Conservation (phyloP, 1,140 invertebrate genomes). For the Cydia fagiglandana region DNA sequence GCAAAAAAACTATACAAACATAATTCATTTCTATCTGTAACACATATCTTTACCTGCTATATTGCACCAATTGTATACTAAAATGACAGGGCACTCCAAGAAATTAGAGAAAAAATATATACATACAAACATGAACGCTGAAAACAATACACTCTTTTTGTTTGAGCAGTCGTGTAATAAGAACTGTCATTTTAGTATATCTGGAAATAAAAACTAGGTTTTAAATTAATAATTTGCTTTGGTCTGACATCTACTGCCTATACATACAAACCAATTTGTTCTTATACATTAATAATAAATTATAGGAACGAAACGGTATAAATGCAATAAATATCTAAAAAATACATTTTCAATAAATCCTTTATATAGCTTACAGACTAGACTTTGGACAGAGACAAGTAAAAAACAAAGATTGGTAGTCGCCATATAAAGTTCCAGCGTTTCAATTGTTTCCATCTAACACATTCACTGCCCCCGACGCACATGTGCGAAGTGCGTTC, state of each 20-base stretch:
- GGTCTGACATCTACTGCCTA: background rate
- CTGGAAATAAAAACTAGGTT: conserved; percentile 7
- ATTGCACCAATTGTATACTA: too few relatives aligned
- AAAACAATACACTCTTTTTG: too few relatives aligned
- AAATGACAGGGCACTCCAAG: too few relatives aligned
- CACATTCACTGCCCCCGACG: too few relatives aligned
- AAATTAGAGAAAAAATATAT: too few relatives aligned
- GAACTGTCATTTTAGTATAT: too few relatives aligned
- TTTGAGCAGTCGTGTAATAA: too few relatives aligned
- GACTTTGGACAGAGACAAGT: background rate
- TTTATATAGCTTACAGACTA: conserved; percentile 14
- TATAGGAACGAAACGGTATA: background rate
- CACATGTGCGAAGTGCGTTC: too few relatives aligned
- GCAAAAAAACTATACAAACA: too few relatives aligned
- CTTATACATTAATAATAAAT: background rate
- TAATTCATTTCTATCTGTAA: too few relatives aligned
- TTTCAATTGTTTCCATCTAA: background rate
- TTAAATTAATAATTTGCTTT: background rate
- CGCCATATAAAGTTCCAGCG: background rate
- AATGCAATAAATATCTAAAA: conserved; percentile 28
- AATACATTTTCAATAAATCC: conserved; percentile 2
- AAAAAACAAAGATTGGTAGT: background rate
- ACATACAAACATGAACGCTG: too few relatives aligned
- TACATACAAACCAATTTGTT: conserved; percentile 2
- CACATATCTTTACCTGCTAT: too few relatives aligned